Evolutionary conservation across 37 sponge, comb jelly and placozoan genomes (phyloP).

Genomic region (Theonella swinhoei): DNA sequence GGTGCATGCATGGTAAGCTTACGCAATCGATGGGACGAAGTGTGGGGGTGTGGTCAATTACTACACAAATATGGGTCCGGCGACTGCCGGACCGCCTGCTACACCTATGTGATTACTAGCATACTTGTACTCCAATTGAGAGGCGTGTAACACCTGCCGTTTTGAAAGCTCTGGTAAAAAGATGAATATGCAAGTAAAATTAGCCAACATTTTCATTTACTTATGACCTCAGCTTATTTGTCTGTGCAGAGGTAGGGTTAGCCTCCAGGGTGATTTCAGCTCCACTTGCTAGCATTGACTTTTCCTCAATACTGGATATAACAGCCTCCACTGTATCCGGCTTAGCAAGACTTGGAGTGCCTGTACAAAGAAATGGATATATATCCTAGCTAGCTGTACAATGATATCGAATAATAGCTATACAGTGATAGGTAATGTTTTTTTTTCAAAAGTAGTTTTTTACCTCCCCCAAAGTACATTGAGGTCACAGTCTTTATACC

Average conservation of each 20-base stretch:
- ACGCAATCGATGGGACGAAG: too few species aligned
- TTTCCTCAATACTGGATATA: slow-evolving; percentile 27
- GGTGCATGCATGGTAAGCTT: too few species aligned
- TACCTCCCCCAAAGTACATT: slow-evolving; percentile 90
- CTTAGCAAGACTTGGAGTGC: slow-evolving; percentile 81
- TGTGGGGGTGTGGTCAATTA: too few species aligned
- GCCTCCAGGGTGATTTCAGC: slow-evolving; percentile 79
- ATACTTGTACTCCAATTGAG: slow-evolving; percentile 80
- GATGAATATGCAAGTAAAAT: too few species aligned
- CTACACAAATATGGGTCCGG: too few species aligned
- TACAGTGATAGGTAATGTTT: not conserved
- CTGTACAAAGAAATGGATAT: slow-evolving; percentile 22
- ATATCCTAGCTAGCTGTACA: too few species aligned
- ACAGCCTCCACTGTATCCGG: slow-evolving; percentile 54
- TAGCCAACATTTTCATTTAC: too few species aligned
- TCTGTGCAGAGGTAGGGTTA: slow-evolving; percentile 66
- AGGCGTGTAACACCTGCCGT: slow-evolving; percentile 74
- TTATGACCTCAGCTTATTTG: slow-evolving; percentile 54
- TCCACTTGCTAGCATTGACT: not conserved
- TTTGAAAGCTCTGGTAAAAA: slow-evolving; percentile 50
- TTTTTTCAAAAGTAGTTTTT: not conserved
- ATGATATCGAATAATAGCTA: not conserved
- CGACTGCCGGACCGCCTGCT: too few species aligned
- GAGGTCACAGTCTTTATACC: slow-evolving; percentile 43
- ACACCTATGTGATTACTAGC: too few species aligned